Base-by-base conservation (phyloP, 2,797 vertebrate genomes). In the Cyclura pinguis region DNA sequence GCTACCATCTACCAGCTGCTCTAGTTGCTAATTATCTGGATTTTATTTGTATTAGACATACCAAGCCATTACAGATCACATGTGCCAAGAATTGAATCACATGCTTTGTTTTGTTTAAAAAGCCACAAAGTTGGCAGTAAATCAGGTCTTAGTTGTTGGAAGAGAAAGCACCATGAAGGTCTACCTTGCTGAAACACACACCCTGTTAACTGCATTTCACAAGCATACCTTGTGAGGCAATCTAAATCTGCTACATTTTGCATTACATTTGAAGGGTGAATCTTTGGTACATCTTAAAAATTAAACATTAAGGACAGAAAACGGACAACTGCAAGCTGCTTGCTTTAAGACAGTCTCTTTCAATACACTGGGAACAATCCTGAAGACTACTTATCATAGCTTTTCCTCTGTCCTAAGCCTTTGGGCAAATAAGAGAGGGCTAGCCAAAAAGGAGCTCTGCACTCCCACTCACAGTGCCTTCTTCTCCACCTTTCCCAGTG, bases 11-110 rank as follows among this genome's bases (percentile, higher is more conserved):
- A 50, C 76, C 24, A 93, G 72, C 55, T 91, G 88, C 84, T 91
- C 78, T 50, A 29, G 89, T 87, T 62, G 84, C 55, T 64, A 90
- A 87, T 85, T 67, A 62, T 52, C 82, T 93, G 47, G 83, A 52
- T 29, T 93, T 81, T 81, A 32, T 35, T 88, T 97, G 42, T 84
- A 88, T 95, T 92, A 93, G 50, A 80, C n/a, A 89, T 92, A 47
- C 81, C 57, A 94, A 95, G n/a, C 77, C 6, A 42, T 9, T 92
- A 18, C 55, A 91, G 84, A 90, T 2, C 84, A 1, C 22, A 93
- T 91, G 94, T 86, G 86, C 59, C 86, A 92, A 38, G 80, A 93
- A 94, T 92, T 89, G 80, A 88, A 13, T 90, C 90, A 16, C 62
- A 55, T 4, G 16, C 72, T 32, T 47, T 74, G 12, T 4, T 35